Evolutionary conservation across 2,113 vertebrate species (phyloP), one percentile per base, ranked within the genome.

Genomic region (Aramus guarauna): DNA sequence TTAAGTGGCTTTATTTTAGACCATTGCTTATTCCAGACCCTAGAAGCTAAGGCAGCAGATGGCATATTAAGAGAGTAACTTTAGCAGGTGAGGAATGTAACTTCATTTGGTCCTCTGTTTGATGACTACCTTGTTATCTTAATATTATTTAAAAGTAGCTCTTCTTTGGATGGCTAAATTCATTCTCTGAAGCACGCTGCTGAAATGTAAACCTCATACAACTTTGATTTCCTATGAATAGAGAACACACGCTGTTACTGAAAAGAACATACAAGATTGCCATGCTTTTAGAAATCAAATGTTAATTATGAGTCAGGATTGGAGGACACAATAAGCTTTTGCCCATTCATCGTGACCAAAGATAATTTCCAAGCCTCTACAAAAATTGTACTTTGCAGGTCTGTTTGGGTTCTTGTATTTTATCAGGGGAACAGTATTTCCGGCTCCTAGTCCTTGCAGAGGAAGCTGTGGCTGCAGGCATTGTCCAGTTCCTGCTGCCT

Each of bases 161-260:
- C 59, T 85, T 83, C 84, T 87, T 85, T 93, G 91, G 93, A 92
- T 79, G 80, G 80, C 85, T 94, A 77, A 94, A 94, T 96, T 80
- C 0, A 1, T 96, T 91, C 93, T 93, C 82, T 56, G 78, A 95
- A 95, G 89, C 72, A 55, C 0, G 30, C 90, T 85, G 95, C 76
- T 94, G 87, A 94, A 96, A 94, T 81, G 82, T 91, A 97, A 97
- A 96, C 93, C 95, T 78, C 60, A 84, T 27, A 84, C 76, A 88
- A 87, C 93, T 94, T 95, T 96, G 92, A 97, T 97, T 97, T 92
- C 58, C 93, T 86, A 39, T 80, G 94, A 97, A 96, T 66, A 94
- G 87, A 94, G 95, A 87, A 94, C 88, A 71, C 97, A 97, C 81
- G 95, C 95, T 96, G 94, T 56, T 97, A 88, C 64, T 96, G 85